phyloP scores from a whole-genome alignment of 2,888 invertebrate genomes.

The Noctua pronuba region DNA sequence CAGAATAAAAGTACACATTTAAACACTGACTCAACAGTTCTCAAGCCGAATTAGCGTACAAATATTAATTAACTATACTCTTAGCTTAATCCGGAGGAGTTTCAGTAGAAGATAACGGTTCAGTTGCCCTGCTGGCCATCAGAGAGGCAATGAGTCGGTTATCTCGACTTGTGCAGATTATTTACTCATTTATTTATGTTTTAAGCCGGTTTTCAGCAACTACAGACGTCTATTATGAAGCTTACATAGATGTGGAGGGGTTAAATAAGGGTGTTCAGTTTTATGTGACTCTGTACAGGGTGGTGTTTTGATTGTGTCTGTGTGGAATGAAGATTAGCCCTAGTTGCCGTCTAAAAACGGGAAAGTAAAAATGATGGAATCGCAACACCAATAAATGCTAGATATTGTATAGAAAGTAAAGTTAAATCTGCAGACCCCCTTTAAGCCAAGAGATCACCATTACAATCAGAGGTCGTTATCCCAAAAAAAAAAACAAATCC shows the following conservation, averaged over 20 bases:
- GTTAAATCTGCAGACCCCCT: neutral
- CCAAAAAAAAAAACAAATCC: conserved; percentile 9
- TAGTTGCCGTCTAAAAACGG: neutral
- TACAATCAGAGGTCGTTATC: conserved; percentile 4
- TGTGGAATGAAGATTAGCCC: neutral
- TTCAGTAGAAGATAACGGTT: conserved; percentile 67
- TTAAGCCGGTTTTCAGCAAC: conserved; percentile 60
- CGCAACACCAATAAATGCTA: neutral
- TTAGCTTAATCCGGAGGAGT: conserved; percentile 57
- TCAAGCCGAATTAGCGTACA: conserved; percentile 51
- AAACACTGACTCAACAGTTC: conserved; percentile 47
- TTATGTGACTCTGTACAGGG: conserved; percentile 28
- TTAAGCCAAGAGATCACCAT: conserved; percentile 12
- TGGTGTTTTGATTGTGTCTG: neutral
- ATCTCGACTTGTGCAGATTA: conserved; percentile 69
- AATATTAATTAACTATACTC: conserved; percentile 54
- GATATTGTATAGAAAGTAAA: neutral
- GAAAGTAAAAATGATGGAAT: neutral
- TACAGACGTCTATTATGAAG: conserved; percentile 57
- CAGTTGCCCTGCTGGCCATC: conserved; percentile 63
- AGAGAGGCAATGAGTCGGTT: conserved; percentile 71
- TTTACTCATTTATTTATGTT: conserved; percentile 65
- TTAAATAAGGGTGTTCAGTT: conserved; percentile 31
- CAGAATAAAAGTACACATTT: conserved; percentile 29
- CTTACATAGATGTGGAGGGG: conserved; percentile 38